phyloP scores from a whole-genome alignment of 2,797 vertebrate species.

The Hyperoplus immaculatus region DNA sequence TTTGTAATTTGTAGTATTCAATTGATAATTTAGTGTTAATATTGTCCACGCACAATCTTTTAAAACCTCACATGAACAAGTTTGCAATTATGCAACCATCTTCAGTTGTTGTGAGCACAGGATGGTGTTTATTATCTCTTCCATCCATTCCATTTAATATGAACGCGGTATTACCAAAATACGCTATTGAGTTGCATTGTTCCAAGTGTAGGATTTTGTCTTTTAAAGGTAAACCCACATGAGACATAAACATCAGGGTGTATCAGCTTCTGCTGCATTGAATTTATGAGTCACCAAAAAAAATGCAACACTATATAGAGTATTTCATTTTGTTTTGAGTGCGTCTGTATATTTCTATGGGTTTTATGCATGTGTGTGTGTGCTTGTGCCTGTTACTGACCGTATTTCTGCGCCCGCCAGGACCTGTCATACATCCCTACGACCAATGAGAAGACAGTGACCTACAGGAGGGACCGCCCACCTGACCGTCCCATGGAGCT shows the following conservation, averaged over 20 bases:
- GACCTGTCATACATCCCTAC: constrained; percentile 91
- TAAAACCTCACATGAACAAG: no score
- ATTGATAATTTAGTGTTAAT: not conserved
- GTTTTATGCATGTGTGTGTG: not conserved
- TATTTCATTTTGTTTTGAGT: constrained; percentile 2
- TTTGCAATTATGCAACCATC: not conserved
- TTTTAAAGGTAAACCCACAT: not conserved
- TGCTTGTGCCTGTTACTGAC: not conserved
- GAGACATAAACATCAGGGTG: not conserved
- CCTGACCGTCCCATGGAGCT: constrained; percentile 87
- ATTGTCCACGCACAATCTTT: not conserved
- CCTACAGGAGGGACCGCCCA: constrained; percentile 92
- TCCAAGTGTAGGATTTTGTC: not conserved
- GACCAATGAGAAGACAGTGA: constrained; percentile 93
- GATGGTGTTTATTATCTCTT: not conserved
- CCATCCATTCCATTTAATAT: not conserved
- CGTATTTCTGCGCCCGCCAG: constrained; percentile 73
- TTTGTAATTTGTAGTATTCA: not conserved
- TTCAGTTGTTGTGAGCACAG: not conserved
- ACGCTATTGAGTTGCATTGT: not conserved
- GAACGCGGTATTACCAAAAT: not conserved
- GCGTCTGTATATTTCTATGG: not conserved
- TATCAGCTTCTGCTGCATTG: not conserved
- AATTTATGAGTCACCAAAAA: not conserved
- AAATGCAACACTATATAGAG: not conserved